Evolutionary conservation across 2,888 invertebrate species (phyloP), one percentile per base, ranked within the genome.

Genomic region (Hydrotaea cyrtoneurina): DNA sequence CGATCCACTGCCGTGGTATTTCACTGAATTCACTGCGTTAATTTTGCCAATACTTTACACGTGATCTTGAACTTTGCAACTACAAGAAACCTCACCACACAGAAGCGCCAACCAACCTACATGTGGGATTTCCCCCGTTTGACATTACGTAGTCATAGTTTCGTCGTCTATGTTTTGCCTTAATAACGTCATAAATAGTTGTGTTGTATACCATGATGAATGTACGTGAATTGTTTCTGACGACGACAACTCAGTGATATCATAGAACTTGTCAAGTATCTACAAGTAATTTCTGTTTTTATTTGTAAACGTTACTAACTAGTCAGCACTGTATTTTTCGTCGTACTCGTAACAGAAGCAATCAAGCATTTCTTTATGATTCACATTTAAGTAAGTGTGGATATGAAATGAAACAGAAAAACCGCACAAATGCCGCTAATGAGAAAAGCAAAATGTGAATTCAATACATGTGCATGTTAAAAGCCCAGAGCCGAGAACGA

Each of bases 21-120:
- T 4, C 7, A 31, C 31, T n/a, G 31, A 31, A 7, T 31, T 4
- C 7, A 4, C 3, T 31, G 31, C 31, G 31, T 31, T 2, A 2
- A 31, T 31, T 31, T 31, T 7, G 2, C 31, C 2, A 31, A 31
- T 7, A 7, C 31, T 31, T 4, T 31, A 31, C 31, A 31, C 31
- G 31, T 71, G 69, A 57, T 59, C 39, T 50, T 75, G 75, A 80
- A 80, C 71, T 80, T 80, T 23, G 69, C 19, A 71, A 72, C 10
- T 31, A 76, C 5, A 81, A 72, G 46, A 64, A 31, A 31, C 64
- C 64, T 64, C n/a, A 17, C 64, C n/a, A 23, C 64, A 17, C 19
- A 21, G 23, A 39, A n/a, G n/a, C n/a, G 39, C 31, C 2, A 31
- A 31, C 31, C 31, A 31, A 31, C 7, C 31, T 31, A 7, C 31